Base-by-base conservation (phyloP, 2,888 invertebrate species). In the Gandaritis pyraliata region DNA sequence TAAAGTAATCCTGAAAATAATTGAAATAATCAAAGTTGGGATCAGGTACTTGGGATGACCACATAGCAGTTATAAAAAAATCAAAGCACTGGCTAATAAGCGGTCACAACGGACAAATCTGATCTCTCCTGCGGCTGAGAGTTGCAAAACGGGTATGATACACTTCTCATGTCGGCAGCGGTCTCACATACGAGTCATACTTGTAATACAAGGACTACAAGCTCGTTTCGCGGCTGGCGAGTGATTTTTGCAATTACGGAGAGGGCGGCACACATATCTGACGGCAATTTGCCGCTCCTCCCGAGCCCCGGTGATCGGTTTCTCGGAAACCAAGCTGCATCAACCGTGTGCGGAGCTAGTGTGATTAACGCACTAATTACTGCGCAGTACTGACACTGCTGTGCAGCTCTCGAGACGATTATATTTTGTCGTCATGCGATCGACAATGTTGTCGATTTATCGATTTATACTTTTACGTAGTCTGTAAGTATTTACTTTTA, bases 241-340 rank as follows among this genome's bases (percentile, higher is more conserved):
- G 83, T 86, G 88, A 90, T 87, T 88, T 88, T 87, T 87, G 88
- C 89, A 90, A 91, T 91, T 90, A 91, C 88, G 82, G 83, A 78
- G 86, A 81, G 81, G 58, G 77, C 87, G 85, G 88, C 87, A 88
- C 82, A 88, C 88, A 88, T 90, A 90, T 89, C 89, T 89, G 87
- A 74, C 82, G 81, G 88, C 84, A 90, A 91, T 89, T 90, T 90
- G 88, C 89, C 86, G 87, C 84, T 85, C 82, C 84, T 80, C 78
- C 68, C 80, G 84, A 83, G 82, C 86, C 78, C 74, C 81, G 77
- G 74, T 86, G 89, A 88, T 87, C 86, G 85, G 76, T 70, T 92
- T 91, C 91, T 86, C 76, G 80, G 91, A 91, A 91, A 77, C 79
- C 74, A 81, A 80, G 86, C 87, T 87, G 88, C 88, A 88, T 85